These are phyloP conservation scores for Anagyrus pseudococci DNA, from an alignment of 2,888 invertebrate species.

Conservation along the genomic window DNA sequence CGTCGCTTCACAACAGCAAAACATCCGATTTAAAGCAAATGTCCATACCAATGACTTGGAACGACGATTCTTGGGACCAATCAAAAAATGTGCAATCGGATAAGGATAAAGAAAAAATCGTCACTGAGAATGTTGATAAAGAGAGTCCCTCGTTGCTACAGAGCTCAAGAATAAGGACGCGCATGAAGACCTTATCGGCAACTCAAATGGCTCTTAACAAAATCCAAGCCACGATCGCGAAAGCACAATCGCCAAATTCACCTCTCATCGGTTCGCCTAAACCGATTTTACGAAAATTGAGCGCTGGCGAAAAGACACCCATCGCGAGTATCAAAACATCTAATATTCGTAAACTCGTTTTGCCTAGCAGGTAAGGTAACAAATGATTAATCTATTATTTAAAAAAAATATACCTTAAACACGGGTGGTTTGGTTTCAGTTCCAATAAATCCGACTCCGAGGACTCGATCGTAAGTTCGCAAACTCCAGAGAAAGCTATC, in stretches of 20 bases:
- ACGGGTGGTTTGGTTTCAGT: conserved; percentile 37
- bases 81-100: conserved; percentile 9
- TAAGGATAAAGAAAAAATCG: background rate
- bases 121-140: background rate
- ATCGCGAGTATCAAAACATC: conserved; percentile 44
- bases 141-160: conserved; percentile 33
- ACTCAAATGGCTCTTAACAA: background rate
- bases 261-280: conserved; percentile 24
- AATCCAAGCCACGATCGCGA: background rate
- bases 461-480: conserved; percentile 45
- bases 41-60: conserved; percentile 22
- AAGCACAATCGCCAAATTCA: background rate
- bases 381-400: too few relatives aligned
- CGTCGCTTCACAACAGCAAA: background rate
- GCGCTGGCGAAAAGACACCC: conserved; percentile 39
- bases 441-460: conserved; percentile 55
- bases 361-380: background rate
- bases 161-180: background rate
- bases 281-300: conserved; percentile 35
- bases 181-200: background rate
- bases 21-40: background rate
- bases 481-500: background rate
- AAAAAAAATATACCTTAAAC: background rate
- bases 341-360: conserved; percentile 33
- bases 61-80: conserved; percentile 36